phyloP scores from a whole-genome alignment of 1,140 invertebrate species.

The Drosophila rhopaloa region DNA sequence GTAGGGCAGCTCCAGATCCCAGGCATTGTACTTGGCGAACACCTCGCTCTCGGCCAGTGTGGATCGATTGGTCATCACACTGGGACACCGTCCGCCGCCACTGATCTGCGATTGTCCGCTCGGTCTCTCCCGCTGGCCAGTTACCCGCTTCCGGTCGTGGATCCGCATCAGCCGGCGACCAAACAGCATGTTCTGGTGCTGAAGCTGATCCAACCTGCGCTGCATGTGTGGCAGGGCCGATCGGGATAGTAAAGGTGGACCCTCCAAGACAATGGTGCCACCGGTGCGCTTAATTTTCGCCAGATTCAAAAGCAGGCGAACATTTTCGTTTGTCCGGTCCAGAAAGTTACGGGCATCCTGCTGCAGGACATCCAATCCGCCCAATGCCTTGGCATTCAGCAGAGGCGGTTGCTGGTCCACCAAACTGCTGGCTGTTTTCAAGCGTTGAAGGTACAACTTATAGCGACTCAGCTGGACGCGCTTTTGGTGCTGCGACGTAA shows the following conservation, averaged over 20 bases:
- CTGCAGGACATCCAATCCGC: background rate
- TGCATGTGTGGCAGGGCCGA: slow-evolving; percentile 7
- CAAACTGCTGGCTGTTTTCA: slow-evolving; percentile 19
- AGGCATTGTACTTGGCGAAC: slow-evolving; percentile 25
- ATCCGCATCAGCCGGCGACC: slow-evolving; percentile 15
- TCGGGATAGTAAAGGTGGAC: background rate
- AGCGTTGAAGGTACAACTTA: slow-evolving; percentile 4
- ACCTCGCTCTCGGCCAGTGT: slow-evolving; percentile 1
- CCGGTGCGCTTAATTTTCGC: slow-evolving; percentile 14
- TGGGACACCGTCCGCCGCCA: background rate
- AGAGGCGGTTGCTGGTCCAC: slow-evolving; percentile 22
- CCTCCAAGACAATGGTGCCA: background rate
- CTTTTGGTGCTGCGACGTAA: background rate
- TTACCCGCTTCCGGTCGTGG: background rate
- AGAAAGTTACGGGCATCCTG: slow-evolving; percentile 18
- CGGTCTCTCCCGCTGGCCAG: too few relatives aligned
- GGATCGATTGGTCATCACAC: background rate
- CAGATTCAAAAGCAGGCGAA: slow-evolving; percentile 10
- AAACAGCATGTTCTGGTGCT: slow-evolving; percentile 15
- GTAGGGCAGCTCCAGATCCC: slow-evolving; percentile 9
- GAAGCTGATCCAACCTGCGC: background rate
- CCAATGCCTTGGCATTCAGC: background rate
- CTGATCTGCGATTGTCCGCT: background rate
- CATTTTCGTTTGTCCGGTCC: slow-evolving; percentile 26
- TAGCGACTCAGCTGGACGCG: background rate